These are phyloP conservation scores for Hydroisotoma schaefferi DNA, from an alignment of 2,888 invertebrate genomes.

Conservation along the genomic window DNA sequence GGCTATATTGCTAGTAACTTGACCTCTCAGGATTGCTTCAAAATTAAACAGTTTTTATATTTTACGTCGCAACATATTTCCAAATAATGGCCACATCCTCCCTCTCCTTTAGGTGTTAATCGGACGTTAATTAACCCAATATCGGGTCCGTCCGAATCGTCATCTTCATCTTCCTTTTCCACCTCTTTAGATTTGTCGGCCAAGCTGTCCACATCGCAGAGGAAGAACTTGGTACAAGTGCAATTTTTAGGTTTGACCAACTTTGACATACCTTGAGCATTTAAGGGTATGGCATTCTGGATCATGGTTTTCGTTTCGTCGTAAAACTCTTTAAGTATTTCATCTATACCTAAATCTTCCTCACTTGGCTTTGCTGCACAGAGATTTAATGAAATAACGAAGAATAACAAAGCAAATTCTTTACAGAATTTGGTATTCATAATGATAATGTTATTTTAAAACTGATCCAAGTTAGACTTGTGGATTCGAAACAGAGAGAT, in stretches of 20 bases:
- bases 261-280: conserved; percentile 6
- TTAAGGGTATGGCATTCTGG: neutral
- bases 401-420: too few relatives aligned
- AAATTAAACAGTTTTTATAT: neutral
- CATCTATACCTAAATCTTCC: conserved; percentile 5
- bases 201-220: conserved; percentile 21
- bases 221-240: conserved; percentile 26
- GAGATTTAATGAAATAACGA: too few relatives aligned
- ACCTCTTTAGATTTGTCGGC: neutral
- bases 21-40: neutral
- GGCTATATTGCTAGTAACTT: too few relatives aligned
- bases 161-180: conserved; percentile 9
- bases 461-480: too few relatives aligned
- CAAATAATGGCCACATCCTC: conserved; percentile 16
- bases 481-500: too few relatives aligned
- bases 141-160: conserved; percentile 8
- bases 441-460: too few relatives aligned
- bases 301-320: neutral
- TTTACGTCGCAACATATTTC: conserved; percentile 21
- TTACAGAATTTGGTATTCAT: too few relatives aligned
- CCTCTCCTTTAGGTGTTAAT: neutral
- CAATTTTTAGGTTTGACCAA: conserved; percentile 12
- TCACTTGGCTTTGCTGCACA: too few relatives aligned
- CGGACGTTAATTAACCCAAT: conserved; percentile 6
- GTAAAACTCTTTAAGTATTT: conserved; percentile 5